Evolutionary conservation across 2,888 invertebrate species (phyloP), one percentile per base, ranked within the genome.

Genomic region (Nemotelus nigrinus): DNA sequence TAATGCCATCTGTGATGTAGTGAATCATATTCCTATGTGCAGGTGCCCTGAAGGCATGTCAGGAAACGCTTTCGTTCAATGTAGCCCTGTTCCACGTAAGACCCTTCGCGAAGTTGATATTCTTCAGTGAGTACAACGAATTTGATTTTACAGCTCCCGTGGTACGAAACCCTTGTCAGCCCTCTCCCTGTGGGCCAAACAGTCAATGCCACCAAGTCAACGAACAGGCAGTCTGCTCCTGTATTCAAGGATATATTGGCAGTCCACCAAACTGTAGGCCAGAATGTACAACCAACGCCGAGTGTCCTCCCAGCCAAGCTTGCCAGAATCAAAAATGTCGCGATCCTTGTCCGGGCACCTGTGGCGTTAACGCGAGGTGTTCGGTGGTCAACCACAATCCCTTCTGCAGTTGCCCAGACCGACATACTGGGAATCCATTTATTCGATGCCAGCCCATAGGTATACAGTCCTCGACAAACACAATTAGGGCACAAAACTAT

Each of bases 51-150:
- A 90, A 80, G 93, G 93, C 75, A 94, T 90, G 85, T 91, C 92
- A 2, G 95, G 95, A 80, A 94, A 95, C 89, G 94, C 96, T 71
- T 94, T 94, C 84, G 89, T 92, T 48, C 89, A 90, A 82, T 94
- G 94, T 79, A 85, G 85, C 55, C 82, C 84, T 3, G 82, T 88
- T 44, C 83, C 84, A 82, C 82, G 84, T 85, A 84, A 81, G 76
- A 63, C 47, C 57, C 39, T 5, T 70, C 10, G 7, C 55, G n/a
- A 3, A 25, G 25, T 25, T 25, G 25, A n/a, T 10, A 25, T 25
- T 25, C 25, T 25, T 58, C n/a, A 3, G n/a, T 58, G n/a, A 25
- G 10, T 53, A 25, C 25, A 25, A 25, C 25, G 25, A 25, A 25
- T 25, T 25, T 25, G 5, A 25, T 63, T 5, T 68, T 74, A 39